These are phyloP conservation scores for Steatornis caripensis DNA, from an alignment of 2,113 vertebrate species.

Conservation along the genomic window DNA sequence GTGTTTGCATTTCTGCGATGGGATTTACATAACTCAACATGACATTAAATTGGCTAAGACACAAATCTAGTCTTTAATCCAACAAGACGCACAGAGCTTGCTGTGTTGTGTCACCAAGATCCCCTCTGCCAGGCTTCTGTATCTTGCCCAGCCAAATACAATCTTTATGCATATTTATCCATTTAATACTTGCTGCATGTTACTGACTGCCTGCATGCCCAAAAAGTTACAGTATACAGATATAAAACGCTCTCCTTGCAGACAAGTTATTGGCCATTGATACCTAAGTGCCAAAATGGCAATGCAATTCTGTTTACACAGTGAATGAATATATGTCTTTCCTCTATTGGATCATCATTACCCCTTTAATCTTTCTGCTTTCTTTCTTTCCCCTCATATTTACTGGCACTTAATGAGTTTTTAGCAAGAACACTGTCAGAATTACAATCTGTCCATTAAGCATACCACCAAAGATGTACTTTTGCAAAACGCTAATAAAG, in stretches of 20 bases:
- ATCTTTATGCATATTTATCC: conserved; percentile 41
- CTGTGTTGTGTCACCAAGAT: conserved; percentile 67
- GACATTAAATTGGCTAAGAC: conserved; percentile 74
- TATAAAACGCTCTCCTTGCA: neutral
- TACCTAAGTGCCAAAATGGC: neutral
- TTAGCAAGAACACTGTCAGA: neutral
- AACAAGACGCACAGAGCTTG: conserved; percentile 63
- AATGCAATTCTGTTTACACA: neutral
- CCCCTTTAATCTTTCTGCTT: neutral
- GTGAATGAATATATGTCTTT: neutral
- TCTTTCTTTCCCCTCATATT: neutral
- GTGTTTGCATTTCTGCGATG: conserved; percentile 70
- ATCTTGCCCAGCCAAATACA: conserved; percentile 36
- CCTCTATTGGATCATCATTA: neutral
- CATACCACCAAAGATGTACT: neutral
- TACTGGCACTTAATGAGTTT: conserved; percentile 17
- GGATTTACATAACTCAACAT: conserved; percentile 82
- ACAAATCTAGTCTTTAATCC: conserved; percentile 76
- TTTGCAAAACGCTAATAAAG: neutral
- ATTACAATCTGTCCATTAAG: neutral
- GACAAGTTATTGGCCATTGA: neutral
- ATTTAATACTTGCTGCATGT: conserved; percentile 39
- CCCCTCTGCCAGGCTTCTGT: conserved; percentile 29
- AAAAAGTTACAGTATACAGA: neutral
- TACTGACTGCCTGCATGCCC: neutral